A percentile compares a stretch with the other conserved stretches of the same genome.
These are phyloP conservation scores for Steinernema scapterisci DNA, from an alignment of 2,888 invertebrate genomes.

Conservation along the genomic window DNA sequence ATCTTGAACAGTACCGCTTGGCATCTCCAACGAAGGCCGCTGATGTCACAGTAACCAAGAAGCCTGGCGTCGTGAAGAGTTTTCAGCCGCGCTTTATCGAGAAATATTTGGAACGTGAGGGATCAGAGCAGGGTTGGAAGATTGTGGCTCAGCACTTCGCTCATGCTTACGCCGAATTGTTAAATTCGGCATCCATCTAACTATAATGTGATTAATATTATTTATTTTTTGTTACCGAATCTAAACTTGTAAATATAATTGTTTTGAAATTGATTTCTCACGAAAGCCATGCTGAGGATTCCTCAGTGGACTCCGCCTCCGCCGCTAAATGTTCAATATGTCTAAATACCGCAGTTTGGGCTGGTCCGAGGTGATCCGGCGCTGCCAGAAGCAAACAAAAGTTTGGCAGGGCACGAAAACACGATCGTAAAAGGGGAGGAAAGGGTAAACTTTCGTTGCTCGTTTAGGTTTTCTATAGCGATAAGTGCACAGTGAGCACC, in stretches of 20 bases:
- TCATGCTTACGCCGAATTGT: neutral
- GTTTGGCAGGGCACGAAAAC: too few species aligned
- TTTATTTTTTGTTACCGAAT: neutral
- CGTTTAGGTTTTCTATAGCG: too few species aligned
- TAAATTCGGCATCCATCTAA: neutral
- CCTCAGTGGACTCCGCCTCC: too few species aligned
- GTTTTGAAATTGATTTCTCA: too few species aligned
- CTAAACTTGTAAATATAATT: neutral
- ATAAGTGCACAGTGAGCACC: too few species aligned
- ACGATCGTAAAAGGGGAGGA: too few species aligned
- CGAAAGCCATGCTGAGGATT: too few species aligned
- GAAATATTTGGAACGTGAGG: slow-evolving; percentile 12
- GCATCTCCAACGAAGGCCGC: neutral
- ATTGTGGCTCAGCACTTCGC: slow-evolving; percentile 2
- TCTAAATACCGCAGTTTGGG: too few species aligned
- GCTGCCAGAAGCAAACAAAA: too few species aligned
- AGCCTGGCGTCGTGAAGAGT: neutral
- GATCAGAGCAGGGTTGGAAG: slow-evolving; percentile 4
- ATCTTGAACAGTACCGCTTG: neutral
- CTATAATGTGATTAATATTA: neutral
- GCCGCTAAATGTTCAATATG: too few species aligned
- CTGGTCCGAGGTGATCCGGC: too few species aligned
- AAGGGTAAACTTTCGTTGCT: too few species aligned
- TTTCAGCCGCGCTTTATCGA: neutral
- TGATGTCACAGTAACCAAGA: neutral